Evolutionary conservation across 2,888 invertebrate genomes (phyloP), one percentile per base, ranked within the genome.

Genomic region (Sinhomidia bicolor): DNA sequence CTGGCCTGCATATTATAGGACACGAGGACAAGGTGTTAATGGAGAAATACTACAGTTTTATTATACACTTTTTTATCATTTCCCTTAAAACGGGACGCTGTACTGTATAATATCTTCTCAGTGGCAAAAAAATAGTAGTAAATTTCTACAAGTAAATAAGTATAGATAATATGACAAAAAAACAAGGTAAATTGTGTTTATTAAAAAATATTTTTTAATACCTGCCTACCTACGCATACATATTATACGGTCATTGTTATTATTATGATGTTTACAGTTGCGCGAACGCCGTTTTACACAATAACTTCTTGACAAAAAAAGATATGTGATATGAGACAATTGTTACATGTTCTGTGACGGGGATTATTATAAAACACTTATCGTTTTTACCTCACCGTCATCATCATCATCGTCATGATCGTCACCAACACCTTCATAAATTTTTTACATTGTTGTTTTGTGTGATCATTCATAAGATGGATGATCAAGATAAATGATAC

Each of bases 401-500:
- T 65, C 32, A 65, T 20, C 3, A 17, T 17, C 4, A 41, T 32
- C 29, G 14, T 17, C 10, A 10, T 32, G n/a, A n/a, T n/a, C n/a
- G n/a, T n/a, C n/a, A n/a, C n/a, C n/a, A n/a, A n/a, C n/a, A n/a
- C n/a, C n/a, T n/a, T n/a, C n/a, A n/a, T n/a, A n/a, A n/a, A n/a
- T n/a, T n/a, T n/a, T 32, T 29, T 32, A 32, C 29, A 65, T 4
- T 60, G 60, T 65, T 14, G 60, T 32, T 1, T 32, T 29, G 32
- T 65, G 62, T 41, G 41, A 68, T 68, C 62, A 68, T 62, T 9
- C 51, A 62, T 65, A 65, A 65, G 62, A 68, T 68, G 68, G 9
- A 76, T 47, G 51, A 76, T 76, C 47, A 76, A 47, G 76, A 76
- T 76, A 76, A 76, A 76, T 76, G 76, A 51, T 76, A 76, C 51